A percentile compares a stretch with the other conserved stretches of the same genome.
phyloP scores from a whole-genome alignment of 2,113 vertebrate species.

The Pseudopodoces humilis region DNA sequence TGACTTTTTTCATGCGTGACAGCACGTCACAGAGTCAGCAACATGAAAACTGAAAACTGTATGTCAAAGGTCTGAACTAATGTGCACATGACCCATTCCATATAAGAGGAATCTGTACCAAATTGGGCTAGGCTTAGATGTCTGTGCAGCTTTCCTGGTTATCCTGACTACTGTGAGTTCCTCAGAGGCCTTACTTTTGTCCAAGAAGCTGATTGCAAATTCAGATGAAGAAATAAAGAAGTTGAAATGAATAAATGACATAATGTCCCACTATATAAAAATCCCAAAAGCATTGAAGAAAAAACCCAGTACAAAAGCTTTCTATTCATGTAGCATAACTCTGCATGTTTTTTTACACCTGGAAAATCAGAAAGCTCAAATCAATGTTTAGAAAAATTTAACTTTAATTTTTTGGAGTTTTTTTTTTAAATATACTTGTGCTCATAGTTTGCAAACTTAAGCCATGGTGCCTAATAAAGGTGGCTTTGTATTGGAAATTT shows the following conservation, averaged over 20 bases:
- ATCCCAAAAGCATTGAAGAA: background rate
- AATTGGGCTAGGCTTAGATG: background rate
- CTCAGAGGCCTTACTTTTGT: background rate
- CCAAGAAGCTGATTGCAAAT: background rate
- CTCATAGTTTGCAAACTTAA: background rate
- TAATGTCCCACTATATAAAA: background rate
- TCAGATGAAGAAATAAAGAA: background rate
- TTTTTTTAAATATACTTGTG: background rate
- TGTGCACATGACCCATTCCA: background rate
- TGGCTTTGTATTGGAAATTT: background rate
- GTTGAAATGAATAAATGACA: background rate
- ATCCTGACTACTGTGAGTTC: background rate
- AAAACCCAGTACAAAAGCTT: background rate
- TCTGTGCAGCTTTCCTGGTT: background rate
- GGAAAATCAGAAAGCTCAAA: background rate
- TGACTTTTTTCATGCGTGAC: background rate
- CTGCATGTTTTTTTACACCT: background rate
- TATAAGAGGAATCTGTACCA: background rate
- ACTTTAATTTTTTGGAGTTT: accelerated
- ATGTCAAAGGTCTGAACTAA: background rate
- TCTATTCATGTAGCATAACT: background rate
- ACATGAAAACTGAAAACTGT: background rate
- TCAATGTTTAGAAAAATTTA: background rate
- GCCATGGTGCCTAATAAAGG: background rate
- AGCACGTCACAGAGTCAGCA: background rate